Evolutionary conservation across 2,113 vertebrate species (phyloP).

Genomic region (Megalops atlanticus): DNA sequence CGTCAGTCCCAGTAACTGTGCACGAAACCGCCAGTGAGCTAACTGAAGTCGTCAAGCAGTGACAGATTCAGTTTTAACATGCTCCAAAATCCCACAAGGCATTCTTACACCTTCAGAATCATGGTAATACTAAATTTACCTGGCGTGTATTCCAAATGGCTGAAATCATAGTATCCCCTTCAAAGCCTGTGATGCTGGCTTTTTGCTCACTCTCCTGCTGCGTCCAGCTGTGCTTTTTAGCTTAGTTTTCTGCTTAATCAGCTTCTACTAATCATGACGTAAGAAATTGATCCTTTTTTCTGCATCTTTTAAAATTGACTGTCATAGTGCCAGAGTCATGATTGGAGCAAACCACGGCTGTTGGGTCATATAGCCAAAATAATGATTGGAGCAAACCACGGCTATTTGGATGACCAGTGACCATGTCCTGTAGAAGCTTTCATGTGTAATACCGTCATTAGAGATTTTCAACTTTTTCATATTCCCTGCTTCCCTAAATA

Average conservation of each 20-base stretch:
- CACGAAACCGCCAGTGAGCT: not conserved
- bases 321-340: not conserved
- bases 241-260: constrained; percentile 1
- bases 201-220: not conserved
- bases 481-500: no score
- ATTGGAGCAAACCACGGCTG: not conserved
- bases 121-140: not conserved
- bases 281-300: not conserved
- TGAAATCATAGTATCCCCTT: not conserved
- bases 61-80: not conserved
- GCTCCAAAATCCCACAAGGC: not conserved
- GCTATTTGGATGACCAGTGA: not conserved
- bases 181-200: not conserved
- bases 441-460: not conserved
- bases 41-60: not conserved
- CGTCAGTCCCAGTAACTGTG: not conserved
- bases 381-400: not conserved
- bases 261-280: not conserved
- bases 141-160: not conserved
- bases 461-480: no score
- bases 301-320: not conserved
- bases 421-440: not conserved
- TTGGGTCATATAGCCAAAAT: not conserved
- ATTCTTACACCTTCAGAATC: not conserved
- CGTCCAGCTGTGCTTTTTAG: not conserved